A percentile compares a stretch with the other conserved stretches of the same genome.
These are phyloP conservation scores for Leptinotarsa tumamoca DNA, from an alignment of 2,888 invertebrate genomes.

Conservation along the genomic window DNA sequence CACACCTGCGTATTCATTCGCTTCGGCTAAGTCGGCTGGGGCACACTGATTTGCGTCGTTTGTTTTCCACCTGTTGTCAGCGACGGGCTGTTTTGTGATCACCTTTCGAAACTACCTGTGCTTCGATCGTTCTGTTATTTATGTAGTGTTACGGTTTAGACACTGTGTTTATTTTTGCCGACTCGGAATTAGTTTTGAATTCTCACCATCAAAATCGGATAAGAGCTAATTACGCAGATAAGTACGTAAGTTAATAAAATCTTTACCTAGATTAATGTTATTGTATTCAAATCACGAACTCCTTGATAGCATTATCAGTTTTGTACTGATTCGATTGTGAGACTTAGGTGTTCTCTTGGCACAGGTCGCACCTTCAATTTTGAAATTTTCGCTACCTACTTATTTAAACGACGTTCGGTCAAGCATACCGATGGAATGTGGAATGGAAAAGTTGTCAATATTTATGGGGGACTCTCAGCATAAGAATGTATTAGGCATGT, in stretches of 20 bases:
- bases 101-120: slow-evolving; percentile 15
- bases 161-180: neutral
- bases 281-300: neutral
- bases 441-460: slow-evolving; percentile 47
- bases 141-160: neutral
- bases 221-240: slow-evolving; percentile 1
- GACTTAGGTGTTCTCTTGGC: neutral
- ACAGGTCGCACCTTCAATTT: slow-evolving; percentile 7
- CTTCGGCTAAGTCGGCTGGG: slow-evolving; percentile 26
- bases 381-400: slow-evolving; percentile 19
- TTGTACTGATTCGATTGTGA: neutral
- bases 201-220: neutral
- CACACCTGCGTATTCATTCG: slow-evolving; percentile 42
- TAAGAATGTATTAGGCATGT: slow-evolving; percentile 16
- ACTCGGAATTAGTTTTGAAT: neutral
- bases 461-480: slow-evolving; percentile 33
- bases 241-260: slow-evolving; percentile 3
- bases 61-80: slow-evolving; percentile 36
- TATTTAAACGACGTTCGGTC: slow-evolving; percentile 11
- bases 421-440: slow-evolving; percentile 40
- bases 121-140: neutral
- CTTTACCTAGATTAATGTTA: neutral
- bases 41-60: slow-evolving; percentile 14
- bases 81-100: slow-evolving; percentile 20
- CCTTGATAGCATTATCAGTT: slow-evolving; percentile 2